A percentile compares a stretch with the other conserved stretches of the same genome.
Evolutionary conservation across 2,797 vertebrate species (phyloP).

Genomic region (Channa striata): DNA sequence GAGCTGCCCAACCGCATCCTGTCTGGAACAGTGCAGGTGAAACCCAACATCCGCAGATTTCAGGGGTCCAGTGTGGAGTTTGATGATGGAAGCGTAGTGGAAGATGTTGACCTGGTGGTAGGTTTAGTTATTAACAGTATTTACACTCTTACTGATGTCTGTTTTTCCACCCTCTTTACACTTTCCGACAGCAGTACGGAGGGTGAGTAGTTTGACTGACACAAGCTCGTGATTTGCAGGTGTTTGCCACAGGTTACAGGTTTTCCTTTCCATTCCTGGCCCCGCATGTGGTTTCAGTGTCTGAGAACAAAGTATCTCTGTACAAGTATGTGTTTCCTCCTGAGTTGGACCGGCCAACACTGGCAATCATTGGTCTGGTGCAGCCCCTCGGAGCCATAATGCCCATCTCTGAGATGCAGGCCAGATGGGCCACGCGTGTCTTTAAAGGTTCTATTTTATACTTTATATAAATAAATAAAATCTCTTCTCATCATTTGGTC

Average conservation of each 20-base stretch:
- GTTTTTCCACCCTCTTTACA: background rate
- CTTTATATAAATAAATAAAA: background rate
- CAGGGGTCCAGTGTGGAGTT: slow-evolving; percentile 83
- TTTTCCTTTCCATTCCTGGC: slow-evolving; percentile 86
- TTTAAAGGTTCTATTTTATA: slow-evolving; percentile 81
- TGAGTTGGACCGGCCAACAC: slow-evolving; percentile 75
- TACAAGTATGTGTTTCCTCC: slow-evolving; percentile 87
- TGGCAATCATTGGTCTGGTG: slow-evolving; percentile 85
- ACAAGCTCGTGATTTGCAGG: slow-evolving; percentile 49
- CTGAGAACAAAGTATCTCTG: slow-evolving; percentile 78
- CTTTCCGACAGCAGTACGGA: background rate
- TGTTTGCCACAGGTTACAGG: slow-evolving; percentile 88
- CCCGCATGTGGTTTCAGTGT: slow-evolving; percentile 72
- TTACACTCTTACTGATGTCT: background rate
- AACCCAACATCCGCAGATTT: slow-evolving; percentile 82
- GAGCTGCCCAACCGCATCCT: slow-evolving; percentile 87
- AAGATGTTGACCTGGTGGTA: slow-evolving; percentile 84
- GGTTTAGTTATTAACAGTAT: slow-evolving; percentile 14
- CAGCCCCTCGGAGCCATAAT: slow-evolving; percentile 86
- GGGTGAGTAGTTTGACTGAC: background rate
- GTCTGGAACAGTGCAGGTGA: slow-evolving; percentile 83
- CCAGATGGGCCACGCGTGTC: slow-evolving; percentile 85
- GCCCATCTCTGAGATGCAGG: slow-evolving; percentile 88
- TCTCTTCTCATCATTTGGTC: background rate
- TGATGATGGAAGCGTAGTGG: slow-evolving; percentile 83